phyloP scores from a whole-genome alignment of 2,888 invertebrate species.

The Brachypalpus laphriformis region DNA sequence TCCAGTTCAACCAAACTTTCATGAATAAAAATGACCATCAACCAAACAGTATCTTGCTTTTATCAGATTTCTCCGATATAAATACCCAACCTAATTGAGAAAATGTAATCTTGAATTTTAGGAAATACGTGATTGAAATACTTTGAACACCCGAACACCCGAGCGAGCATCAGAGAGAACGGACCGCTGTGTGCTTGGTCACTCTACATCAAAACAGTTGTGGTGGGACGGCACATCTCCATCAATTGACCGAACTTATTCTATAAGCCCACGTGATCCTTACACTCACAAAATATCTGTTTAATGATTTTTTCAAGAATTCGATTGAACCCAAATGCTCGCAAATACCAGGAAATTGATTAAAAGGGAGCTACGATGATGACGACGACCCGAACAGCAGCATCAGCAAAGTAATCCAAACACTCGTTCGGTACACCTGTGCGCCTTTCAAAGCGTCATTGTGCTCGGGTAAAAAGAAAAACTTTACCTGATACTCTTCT shows the following conservation, averaged over 20 bases:
- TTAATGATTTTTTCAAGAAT: conserved; percentile 38
- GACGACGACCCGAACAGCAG: background rate
- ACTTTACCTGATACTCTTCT: background rate
- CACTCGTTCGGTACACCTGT: background rate
- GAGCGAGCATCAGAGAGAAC: background rate
- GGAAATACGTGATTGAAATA: conserved; percentile 58
- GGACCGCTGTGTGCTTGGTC: background rate
- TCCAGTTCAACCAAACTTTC: conserved; percentile 9
- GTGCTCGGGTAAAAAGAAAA: background rate
- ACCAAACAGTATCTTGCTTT: background rate
- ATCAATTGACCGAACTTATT: conserved; percentile 12
- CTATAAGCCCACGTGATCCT: conserved; percentile 6
- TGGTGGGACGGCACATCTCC: background rate
- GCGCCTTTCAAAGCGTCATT: background rate
- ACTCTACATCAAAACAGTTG: background rate
- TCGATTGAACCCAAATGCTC: background rate
- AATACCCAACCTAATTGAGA: conserved; percentile 48
- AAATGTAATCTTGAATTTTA: conserved; percentile 46
- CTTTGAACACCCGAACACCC: background rate
- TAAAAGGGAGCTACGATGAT: conserved; percentile 8
- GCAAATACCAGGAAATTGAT: conserved; percentile 32
- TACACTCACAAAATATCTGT: conserved; percentile 20
- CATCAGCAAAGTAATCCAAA: background rate
- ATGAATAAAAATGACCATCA: conserved; percentile 27
- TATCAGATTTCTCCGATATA: conserved; percentile 23